Percentiles rank a stretch among this genome's conserved stretches.
Evolutionary conservation across 2,888 invertebrate species (phyloP).

Genomic region (Platerodrilus igneus): DNA sequence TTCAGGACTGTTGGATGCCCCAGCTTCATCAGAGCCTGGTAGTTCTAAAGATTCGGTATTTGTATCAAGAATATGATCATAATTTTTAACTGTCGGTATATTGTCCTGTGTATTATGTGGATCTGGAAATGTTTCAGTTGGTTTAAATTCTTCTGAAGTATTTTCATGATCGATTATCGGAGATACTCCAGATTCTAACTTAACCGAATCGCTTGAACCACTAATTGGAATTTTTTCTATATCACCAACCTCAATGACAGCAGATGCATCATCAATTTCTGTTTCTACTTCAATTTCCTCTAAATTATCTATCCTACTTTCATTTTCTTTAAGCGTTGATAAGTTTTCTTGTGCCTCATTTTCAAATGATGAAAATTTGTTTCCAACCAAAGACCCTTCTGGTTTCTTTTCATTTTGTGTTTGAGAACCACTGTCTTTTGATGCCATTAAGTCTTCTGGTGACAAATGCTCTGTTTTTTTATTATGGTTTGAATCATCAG

Average conservation of each 20-base stretch:
- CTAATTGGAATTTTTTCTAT: too few relatives aligned
- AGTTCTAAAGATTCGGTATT: too few relatives aligned
- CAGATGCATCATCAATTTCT: not conserved
- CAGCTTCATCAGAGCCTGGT: too few relatives aligned
- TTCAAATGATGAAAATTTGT: too few relatives aligned
- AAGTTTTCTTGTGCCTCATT: too few relatives aligned
- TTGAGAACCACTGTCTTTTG: too few relatives aligned
- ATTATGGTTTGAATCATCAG: not conserved
- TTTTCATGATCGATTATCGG: too few relatives aligned
- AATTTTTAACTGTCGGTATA: not conserved
- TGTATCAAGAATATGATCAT: not conserved
- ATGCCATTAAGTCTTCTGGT: not conserved
- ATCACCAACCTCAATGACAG: not conserved
- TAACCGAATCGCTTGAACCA: too few relatives aligned
- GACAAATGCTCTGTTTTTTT: conserved; percentile 6
- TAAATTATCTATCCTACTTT: not conserved
- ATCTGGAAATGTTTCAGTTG: too few relatives aligned
- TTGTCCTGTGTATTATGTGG: not conserved
- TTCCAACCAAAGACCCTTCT: conserved; percentile 17
- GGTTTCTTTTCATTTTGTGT: not conserved
- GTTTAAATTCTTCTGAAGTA: too few relatives aligned
- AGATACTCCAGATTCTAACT: too few relatives aligned
- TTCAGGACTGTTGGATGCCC: too few relatives aligned
- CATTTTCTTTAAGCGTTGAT: not conserved
- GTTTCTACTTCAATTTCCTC: conserved; percentile 1